A percentile compares a stretch with the other conserved stretches of the same genome.
These are phyloP conservation scores for Drosophila koepferae DNA, from an alignment of 2,888 invertebrate genomes.

Conservation along the genomic window DNA sequence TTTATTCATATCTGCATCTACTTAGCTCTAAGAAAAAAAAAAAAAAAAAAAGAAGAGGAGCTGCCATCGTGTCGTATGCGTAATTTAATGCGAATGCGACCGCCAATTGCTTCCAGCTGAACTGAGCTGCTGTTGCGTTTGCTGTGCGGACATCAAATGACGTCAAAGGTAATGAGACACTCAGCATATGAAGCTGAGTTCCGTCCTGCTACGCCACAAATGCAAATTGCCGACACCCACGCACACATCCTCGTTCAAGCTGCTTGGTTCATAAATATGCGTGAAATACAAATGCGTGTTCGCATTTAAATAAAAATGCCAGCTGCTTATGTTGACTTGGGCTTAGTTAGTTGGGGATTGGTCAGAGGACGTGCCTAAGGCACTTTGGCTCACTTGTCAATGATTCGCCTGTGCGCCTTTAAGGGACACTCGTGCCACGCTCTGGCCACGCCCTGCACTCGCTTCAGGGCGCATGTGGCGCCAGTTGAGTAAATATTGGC, in stretches of 20 bases:
- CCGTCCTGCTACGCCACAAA: neutral
- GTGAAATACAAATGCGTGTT: slow-evolving; percentile 42
- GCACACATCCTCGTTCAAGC: slow-evolving; percentile 22
- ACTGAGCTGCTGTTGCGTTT: slow-evolving; percentile 9
- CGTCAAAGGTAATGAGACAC: slow-evolving; percentile 66
- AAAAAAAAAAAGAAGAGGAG: neutral
- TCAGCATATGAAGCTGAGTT: slow-evolving; percentile 18
- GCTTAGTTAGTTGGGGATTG: neutral
- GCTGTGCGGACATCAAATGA: slow-evolving; percentile 64
- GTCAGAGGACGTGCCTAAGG: slow-evolving; percentile 20
- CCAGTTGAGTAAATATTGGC: slow-evolving; percentile 14
- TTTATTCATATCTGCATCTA: neutral
- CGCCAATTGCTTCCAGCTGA: slow-evolving; percentile 40
- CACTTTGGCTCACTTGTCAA: slow-evolving; percentile 2
- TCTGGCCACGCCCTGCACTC: slow-evolving; percentile 25
- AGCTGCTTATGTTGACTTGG: slow-evolving; percentile 37
- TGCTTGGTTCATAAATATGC: slow-evolving; percentile 44
- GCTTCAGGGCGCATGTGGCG: slow-evolving; percentile 30
- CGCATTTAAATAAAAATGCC: slow-evolving; percentile 62
- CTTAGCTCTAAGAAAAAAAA: neutral
- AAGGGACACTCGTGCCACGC: slow-evolving; percentile 10
- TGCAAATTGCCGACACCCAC: slow-evolving; percentile 1
- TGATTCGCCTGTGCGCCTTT: slow-evolving; percentile 12
- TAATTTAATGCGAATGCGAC: slow-evolving; percentile 49
- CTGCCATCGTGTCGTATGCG: slow-evolving; percentile 53